Evolutionary conservation across 2,888 invertebrate species (phyloP), one percentile per base, ranked within the genome.

Genomic region (Amblyteles armatorius): DNA sequence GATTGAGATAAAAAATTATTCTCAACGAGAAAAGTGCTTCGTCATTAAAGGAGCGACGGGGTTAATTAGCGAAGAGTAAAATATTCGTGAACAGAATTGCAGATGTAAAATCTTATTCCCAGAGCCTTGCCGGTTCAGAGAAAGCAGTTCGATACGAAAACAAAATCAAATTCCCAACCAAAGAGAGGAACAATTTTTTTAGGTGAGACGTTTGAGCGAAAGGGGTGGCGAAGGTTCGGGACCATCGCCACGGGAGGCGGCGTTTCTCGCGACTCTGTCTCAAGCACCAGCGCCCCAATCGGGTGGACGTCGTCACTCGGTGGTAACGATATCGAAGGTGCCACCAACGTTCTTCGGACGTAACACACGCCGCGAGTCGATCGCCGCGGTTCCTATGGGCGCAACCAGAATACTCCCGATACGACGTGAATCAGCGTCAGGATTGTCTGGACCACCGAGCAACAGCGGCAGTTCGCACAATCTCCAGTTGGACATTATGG

Each of bases 401-500:
- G 93, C 94, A 79, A 92, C 94, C 79, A 92, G 94, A 88, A 95
- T 95, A 90, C 95, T 94, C 50, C 92, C 94, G 0, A 89, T 92
- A 55, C 92, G 95, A 69, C 92, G 94, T 11, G 94, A 95, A 68
- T 94, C 95, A 7, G 92, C 94, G 16, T 91, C 93, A 60, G 94
- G 94, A 72, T 90, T 94, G n/a, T 93, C 94, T 91, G 97, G 97
- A 87, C 96, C 97, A 72, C 96, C 97, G 69, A 96, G 97, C 60
- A 96, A 96, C 72, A 97, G 97, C 90, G 97, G 97, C 78, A 97
- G 97, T 93, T 96, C 97, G 60, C 97, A 97, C 93, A 98, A 97
- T 92, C 95, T 98, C 7, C 97, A 97, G 92, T 94, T 98, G 89
- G 98, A 98, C 91, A 97, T 98, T 88, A 97, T 98, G 97, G 98